Conservation (phyloP, 1,140 invertebrate genomes). For the Brachionus plicatilis region DNA sequence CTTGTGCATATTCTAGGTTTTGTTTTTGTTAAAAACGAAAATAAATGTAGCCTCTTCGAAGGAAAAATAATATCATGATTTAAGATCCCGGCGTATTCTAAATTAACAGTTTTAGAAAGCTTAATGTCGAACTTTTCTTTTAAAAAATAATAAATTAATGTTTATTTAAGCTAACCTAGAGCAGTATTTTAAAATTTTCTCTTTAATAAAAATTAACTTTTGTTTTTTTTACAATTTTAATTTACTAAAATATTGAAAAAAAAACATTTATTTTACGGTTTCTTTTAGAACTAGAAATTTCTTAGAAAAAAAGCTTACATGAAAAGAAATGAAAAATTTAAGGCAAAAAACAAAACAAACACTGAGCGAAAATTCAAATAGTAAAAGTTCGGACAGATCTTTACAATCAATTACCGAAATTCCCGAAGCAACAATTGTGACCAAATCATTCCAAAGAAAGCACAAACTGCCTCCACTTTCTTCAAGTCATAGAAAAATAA, state of each 20-base stretch:
- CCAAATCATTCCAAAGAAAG: not conserved
- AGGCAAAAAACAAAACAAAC: not conserved
- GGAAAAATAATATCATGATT: not conserved
- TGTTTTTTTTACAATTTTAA: conserved; percentile 6
- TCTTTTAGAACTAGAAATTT: not conserved
- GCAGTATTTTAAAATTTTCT: not conserved
- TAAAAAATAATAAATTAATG: not conserved
- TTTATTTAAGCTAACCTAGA: not conserved
- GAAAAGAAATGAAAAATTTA: not conserved
- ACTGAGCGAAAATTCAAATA: not conserved
- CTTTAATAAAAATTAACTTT: not conserved
- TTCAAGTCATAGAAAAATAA: not conserved
- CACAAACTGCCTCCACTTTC: not conserved
- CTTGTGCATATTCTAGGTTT: not conserved
- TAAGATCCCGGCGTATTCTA: not conserved
- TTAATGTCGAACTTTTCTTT: not conserved
- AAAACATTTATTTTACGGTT: not conserved
- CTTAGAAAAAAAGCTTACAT: not conserved
- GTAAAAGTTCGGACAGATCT: not conserved
- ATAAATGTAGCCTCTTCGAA: not conserved
- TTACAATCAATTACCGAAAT: not conserved
- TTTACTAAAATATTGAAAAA: not conserved
- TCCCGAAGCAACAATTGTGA: not conserved
- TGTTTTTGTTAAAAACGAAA: not conserved
- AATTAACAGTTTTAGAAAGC: not conserved